Evolutionary conservation across 2,888 invertebrate genomes (phyloP).

Genomic region (Caenorhabditis sp.): DNA sequence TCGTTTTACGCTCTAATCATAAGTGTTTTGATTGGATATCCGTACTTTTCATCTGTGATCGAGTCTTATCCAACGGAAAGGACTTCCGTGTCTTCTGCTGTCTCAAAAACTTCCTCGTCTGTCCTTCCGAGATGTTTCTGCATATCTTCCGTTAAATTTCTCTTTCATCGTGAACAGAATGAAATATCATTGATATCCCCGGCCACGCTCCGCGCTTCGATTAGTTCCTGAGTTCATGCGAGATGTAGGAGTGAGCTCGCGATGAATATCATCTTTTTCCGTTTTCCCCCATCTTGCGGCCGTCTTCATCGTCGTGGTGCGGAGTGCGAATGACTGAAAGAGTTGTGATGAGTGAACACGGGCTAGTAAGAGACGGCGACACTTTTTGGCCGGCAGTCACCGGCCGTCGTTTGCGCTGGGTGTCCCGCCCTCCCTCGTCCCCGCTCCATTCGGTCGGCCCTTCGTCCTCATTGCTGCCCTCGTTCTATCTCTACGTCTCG

Average conservation of each 20-base stretch:
- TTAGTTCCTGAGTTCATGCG: neutral
- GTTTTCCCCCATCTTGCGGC: neutral
- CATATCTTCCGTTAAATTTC: conserved; percentile 2
- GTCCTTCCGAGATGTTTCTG: conserved; percentile 20
- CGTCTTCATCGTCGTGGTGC: conserved; percentile 4
- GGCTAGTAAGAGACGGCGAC: neutral
- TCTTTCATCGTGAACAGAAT: too few relatives aligned
- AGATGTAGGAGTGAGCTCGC: neutral
- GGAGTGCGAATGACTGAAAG: conserved; percentile 10
- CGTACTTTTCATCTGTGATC: conserved; percentile 19
- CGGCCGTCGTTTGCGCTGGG: conserved; percentile 6
- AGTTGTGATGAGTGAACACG: neutral
- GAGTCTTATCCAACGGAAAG: neutral
- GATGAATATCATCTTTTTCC: conserved; percentile 35
- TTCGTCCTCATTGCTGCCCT: conserved; percentile 38
- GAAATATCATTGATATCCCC: conserved; percentile 2
- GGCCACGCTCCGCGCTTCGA: neutral
- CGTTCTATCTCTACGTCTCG: conserved; percentile 52
- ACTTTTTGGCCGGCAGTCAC: conserved; percentile 12
- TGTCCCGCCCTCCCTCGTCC: conserved; percentile 20
- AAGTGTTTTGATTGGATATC: neutral
- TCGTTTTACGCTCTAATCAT: conserved; percentile 5
- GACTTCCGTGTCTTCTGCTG: conserved; percentile 29
- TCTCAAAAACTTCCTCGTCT: conserved; percentile 39
- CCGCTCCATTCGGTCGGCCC: conserved; percentile 28